Evolutionary conservation across 1,140 invertebrate genomes (phyloP), one percentile per base, ranked within the genome.

Genomic region (Drosophila orena): DNA sequence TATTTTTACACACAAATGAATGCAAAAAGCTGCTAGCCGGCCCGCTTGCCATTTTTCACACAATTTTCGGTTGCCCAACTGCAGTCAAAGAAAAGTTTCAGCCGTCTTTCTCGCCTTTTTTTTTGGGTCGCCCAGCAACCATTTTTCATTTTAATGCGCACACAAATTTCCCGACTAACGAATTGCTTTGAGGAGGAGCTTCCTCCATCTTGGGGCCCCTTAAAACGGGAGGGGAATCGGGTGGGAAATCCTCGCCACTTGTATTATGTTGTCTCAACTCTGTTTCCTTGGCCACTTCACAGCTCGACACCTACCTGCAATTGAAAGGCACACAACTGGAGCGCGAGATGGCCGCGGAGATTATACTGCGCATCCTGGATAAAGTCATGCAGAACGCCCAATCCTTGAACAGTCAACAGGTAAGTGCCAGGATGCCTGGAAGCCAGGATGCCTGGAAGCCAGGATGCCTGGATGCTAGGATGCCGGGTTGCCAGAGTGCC

Each of bases 391-490:
- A 92, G 65, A 92, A 91, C 79, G 73, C 83, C n/a, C 78, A 89
- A 81, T 92, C 91, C 64, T 73, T 92, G 57, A 92, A 92, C 62
- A 92, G 90, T 91, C 90, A 92, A 92, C 90, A 92, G 91, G 91
- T 92, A 83, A 85, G 89, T 61, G 44, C 10, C 10, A 3, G 7
- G 7, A 7, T 44, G 10, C 0, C 10, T 2, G 17, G 3, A 12
- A 5, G 4, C 20, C 24, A 42, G 42, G 60, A 27, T 35, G 4
- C 34, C 6, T 30, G 46, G n/a, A n/a, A n/a, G n/a, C n/a, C n/a
- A n/a, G n/a, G n/a, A n/a, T n/a, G n/a, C n/a, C n/a, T n/a, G n/a
- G n/a, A n/a, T n/a, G n/a, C n/a, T n/a, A n/a, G n/a, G n/a, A n/a
- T n/a, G n/a, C n/a, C n/a, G n/a, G n/a, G n/a, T n/a, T n/a, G n/a